These are phyloP conservation scores for Himantopus leucocephalus DNA, from an alignment of 2,113 vertebrate species.

Conservation along the genomic window DNA sequence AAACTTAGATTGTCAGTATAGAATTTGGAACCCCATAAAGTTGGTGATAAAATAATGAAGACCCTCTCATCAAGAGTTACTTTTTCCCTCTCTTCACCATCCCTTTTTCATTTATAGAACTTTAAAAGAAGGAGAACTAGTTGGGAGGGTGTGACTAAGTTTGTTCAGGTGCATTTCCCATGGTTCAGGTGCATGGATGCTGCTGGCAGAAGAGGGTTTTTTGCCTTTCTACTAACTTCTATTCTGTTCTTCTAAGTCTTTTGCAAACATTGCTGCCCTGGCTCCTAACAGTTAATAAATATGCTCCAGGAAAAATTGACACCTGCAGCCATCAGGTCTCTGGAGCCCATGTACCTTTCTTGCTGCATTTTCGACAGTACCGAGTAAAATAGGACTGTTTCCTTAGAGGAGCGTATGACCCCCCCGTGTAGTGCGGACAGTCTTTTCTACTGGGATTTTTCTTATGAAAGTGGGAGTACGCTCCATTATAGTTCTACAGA, in stretches of 20 bases:
- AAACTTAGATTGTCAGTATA: not conserved
- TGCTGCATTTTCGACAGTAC: not conserved
- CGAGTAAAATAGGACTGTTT: not conserved
- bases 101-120: not conserved
- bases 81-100: not conserved
- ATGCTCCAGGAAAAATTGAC: not conserved
- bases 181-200: not conserved
- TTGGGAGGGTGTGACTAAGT: not conserved
- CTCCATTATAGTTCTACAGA: not conserved
- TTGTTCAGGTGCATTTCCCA: not conserved
- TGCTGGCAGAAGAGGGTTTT: not conserved
- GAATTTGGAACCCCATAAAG: not conserved
- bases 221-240: not conserved
- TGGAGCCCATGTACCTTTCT: not conserved
- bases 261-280: fast-evolving
- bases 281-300: not conserved
- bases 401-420: not conserved
- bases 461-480: not conserved
- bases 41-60: fast-evolving
- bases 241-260: not conserved
- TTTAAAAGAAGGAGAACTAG: not conserved
- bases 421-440: not conserved
- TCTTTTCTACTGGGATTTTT: not conserved
- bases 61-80: not conserved
- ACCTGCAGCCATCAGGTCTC: not conserved